Conservation (phyloP, 2,797 vertebrate genomes). For the Odontamblyopus lacepedii region DNA sequence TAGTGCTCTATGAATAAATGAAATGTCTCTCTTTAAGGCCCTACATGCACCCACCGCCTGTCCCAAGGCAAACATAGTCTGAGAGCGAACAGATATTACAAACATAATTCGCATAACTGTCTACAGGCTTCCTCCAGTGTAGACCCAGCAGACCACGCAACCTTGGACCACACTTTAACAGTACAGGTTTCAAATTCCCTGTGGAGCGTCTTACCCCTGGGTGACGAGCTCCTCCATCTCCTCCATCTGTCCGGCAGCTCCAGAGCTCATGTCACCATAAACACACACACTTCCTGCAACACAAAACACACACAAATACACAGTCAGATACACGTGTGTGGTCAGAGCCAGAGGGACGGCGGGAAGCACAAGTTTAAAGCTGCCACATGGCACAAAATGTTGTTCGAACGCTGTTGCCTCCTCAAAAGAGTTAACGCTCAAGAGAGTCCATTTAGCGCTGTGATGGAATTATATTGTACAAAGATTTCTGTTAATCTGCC, state of each 20-base stretch:
- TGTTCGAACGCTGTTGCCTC: too few species aligned
- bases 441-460: too few species aligned
- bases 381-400: too few species aligned
- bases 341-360: too few species aligned
- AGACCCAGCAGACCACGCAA: background rate
- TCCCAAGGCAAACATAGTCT: background rate
- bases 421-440: too few species aligned
- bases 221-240: constrained; percentile 72
- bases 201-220: constrained; percentile 61
- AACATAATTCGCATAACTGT: background rate
- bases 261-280: constrained; percentile 73
- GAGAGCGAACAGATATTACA: background rate
- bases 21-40: background rate
- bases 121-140: background rate
- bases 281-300: constrained; percentile 66
- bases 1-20: background rate
- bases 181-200: background rate
- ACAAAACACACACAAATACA: constrained; percentile 25
- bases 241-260: constrained; percentile 71
- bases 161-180: background rate
- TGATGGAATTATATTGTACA: too few species aligned
- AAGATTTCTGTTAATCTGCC: too few species aligned
- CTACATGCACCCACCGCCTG: background rate
- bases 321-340: constrained; percentile 1
- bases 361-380: too few species aligned